Base-by-base conservation (phyloP, 2,888 invertebrate genomes). In the Mythimna pallens region DNA sequence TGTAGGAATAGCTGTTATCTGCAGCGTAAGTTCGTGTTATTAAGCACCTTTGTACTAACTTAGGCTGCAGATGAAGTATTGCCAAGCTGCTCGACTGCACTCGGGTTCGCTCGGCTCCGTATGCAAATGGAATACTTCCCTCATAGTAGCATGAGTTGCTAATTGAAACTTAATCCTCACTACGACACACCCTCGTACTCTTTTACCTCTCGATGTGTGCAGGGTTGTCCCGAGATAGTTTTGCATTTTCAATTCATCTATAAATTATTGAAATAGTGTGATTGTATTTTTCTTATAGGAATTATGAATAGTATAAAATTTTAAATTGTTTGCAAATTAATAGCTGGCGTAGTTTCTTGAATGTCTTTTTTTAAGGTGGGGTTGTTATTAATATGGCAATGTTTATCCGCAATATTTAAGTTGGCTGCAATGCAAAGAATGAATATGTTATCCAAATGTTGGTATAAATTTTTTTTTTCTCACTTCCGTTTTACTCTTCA, bases 141-240 rank as follows among this genome's bases (percentile, higher is more conserved):
- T 55, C 40, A 17, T 58, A 50, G 54, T 30, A 52, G 55, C 40
- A 58, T 47, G 65, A 71, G 30, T 36, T 67, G 72, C 65, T 87
- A 87, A 87, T 86, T 84, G 84, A 84, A 87, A 86, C 75, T 67
- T 80, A 84, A 87, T 86, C 82, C 85, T 57, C 55, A 58, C 71
- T 58, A 72, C 62, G 57, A 54, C 57, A 67, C 76, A 52, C 58
- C 65, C 58, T 50, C 12, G 6, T 47, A 20, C 70, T 61, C 34
- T 65, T 54, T 71, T 61, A 80, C n/a, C 52, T 66, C 65, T 63
- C 66, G 63, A 54, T 47, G 54, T 40, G 40, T 12, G 17, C 14
- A 81, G 81, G 80, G 81, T 36, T 77, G 70, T 7, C 25, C 7
- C 3, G 1, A 55, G 9, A 34, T 14, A 22, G 1, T 4, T 73